A percentile compares a stretch with the other conserved stretches of the same genome.
Conservation (phyloP, 2,797 vertebrate genomes). For the Acanthopagrus latus region DNA sequence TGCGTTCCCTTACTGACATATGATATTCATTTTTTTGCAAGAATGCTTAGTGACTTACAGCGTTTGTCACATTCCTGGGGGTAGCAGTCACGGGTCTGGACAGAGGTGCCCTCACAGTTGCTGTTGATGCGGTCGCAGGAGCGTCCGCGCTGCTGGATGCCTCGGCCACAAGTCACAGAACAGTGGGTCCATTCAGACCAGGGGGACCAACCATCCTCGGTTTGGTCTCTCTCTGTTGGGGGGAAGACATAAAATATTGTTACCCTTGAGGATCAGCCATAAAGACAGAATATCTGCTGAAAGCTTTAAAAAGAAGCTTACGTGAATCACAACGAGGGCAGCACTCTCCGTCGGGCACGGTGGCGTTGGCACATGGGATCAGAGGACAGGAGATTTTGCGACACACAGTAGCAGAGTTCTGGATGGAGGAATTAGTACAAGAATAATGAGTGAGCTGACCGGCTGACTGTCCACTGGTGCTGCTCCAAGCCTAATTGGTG, state of each 20-base stretch:
- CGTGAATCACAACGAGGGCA: slow-evolving; percentile 93
- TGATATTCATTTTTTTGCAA: slow-evolving; percentile 15
- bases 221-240: slow-evolving; percentile 86
- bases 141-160: slow-evolving; percentile 97
- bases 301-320: slow-evolving; percentile 78
- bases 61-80: slow-evolving; percentile 97
- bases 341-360: slow-evolving; percentile 96
- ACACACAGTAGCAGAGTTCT: slow-evolving; percentile 97
- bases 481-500: slow-evolving; percentile 64
- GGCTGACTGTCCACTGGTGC: slow-evolving; percentile 40
- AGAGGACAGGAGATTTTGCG: slow-evolving; percentile 97
- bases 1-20: slow-evolving; percentile 20
- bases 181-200: slow-evolving; percentile 99
- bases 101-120: slow-evolving; percentile 96
- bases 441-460: slow-evolving; percentile 37
- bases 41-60: slow-evolving; percentile 87
- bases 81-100: slow-evolving; percentile 98
- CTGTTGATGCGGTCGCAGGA: slow-evolving; percentile 99
- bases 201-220: slow-evolving; percentile 96
- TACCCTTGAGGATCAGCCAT: slow-evolving; percentile 1
- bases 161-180: slow-evolving; percentile 95
- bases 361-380: slow-evolving; percentile 95
- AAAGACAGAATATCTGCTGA: too few species aligned
- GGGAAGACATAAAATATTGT: background rate
- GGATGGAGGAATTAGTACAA: slow-evolving; percentile 62